Percentiles rank a stretch among this genome's conserved stretches.
phyloP scores from a whole-genome alignment of 2,113 vertebrate genomes.

The Melozone crissalis region DNA sequence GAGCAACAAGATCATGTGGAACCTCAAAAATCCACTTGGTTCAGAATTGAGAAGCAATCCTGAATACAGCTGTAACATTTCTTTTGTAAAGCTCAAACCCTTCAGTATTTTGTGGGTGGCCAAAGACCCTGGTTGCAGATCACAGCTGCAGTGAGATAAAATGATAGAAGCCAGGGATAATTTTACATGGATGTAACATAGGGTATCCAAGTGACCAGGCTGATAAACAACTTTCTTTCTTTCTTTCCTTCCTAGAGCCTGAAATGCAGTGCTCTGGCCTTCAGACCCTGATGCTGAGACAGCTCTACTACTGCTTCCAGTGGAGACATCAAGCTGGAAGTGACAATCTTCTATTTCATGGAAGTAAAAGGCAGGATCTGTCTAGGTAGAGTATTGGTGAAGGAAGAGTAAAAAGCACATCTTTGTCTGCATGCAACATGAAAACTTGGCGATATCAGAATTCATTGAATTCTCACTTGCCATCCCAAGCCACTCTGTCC shows the following conservation, averaged over 20 bases:
- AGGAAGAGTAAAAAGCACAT: not conserved
- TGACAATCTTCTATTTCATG: not conserved
- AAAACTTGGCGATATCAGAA: not conserved
- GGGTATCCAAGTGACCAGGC: not conserved
- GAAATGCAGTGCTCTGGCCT: not conserved
- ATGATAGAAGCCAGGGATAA: not conserved
- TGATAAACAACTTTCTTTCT: not conserved
- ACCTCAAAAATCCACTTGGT: not conserved
- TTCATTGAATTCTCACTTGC: not conserved
- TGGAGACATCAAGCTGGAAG: not conserved
- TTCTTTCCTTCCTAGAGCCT: not conserved
- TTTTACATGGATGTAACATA: not conserved
- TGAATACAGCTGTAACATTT: not conserved
- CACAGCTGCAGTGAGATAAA: not conserved
- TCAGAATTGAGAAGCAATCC: not conserved
- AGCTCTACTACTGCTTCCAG: not conserved
- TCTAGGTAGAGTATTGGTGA: not conserved
- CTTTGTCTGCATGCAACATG: accelerated
- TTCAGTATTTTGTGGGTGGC: not conserved
- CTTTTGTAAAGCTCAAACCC: not conserved
- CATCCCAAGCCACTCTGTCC: not conserved
- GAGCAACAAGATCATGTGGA: not conserved
- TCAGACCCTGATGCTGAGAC: not conserved
- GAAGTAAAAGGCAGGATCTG: not conserved
- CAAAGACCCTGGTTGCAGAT: not conserved